Conservation (phyloP, 2,888 invertebrate genomes). For the Sesamia inferens region DNA sequence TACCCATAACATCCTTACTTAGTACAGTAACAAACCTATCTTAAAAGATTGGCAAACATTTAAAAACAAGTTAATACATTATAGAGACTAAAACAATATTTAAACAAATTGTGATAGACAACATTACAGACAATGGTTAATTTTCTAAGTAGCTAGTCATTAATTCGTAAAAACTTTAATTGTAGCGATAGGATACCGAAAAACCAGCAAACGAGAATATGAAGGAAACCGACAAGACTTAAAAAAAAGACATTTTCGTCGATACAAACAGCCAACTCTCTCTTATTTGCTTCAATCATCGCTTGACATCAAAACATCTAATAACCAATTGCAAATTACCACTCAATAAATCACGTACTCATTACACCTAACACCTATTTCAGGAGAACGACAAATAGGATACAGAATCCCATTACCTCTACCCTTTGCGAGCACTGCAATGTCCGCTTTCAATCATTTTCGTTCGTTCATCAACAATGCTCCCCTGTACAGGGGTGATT, state of each 20-base stretch:
- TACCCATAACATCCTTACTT: no score
- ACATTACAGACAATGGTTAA: neutral
- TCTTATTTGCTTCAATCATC: neutral
- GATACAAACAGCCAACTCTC: no score
- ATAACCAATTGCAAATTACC: slow-evolving; percentile 29
- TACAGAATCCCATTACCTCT: slow-evolving; percentile 31
- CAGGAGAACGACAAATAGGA: slow-evolving; percentile 39
- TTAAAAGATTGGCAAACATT: neutral
- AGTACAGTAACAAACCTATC: neutral
- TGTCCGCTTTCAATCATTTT: slow-evolving; percentile 62
- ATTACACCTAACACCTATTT: slow-evolving; percentile 29
- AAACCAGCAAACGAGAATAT: no score
- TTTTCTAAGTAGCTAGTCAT: neutral
- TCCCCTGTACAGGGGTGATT: slow-evolving; percentile 55
- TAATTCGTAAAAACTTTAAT: neutral
- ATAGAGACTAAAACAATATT: neutral
- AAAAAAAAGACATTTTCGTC: neutral
- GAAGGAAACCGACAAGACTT: no score
- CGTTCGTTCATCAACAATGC: slow-evolving; percentile 56
- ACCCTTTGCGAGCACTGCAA: slow-evolving; percentile 27
- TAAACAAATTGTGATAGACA: neutral
- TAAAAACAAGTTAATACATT: neutral
- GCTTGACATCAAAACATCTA: neutral
- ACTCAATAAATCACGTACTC: slow-evolving; percentile 27
- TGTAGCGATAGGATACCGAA: neutral